Evolutionary conservation across 2,888 invertebrate genomes (phyloP).

Genomic region (Pammene fasciana): DNA sequence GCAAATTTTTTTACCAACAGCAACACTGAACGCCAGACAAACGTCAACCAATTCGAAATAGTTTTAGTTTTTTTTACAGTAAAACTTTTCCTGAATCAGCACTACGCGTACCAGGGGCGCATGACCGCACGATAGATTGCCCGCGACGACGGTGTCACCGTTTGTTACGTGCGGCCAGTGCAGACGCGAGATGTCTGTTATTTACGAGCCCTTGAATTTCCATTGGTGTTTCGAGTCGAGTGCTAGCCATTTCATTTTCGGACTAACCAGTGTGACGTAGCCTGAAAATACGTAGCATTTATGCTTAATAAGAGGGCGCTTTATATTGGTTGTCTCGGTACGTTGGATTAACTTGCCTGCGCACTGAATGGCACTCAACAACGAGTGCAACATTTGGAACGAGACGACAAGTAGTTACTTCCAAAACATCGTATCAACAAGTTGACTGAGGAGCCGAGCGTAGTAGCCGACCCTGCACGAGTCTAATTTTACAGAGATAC

Average conservation of each 20-base stretch:
- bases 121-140: conserved; percentile 40
- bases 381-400: too few species aligned
- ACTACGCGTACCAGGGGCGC: conserved; percentile 46
- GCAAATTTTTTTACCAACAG: not conserved
- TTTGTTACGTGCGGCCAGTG: conserved; percentile 34
- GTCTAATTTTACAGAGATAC: too few species aligned
- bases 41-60: conserved; percentile 9
- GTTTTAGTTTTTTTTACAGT: conserved; percentile 27
- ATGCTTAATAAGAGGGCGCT: too few species aligned
- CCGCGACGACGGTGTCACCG: conserved; percentile 30
- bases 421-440: too few species aligned
- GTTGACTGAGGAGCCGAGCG: too few species aligned
- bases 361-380: too few species aligned
- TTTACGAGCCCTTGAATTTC: conserved; percentile 18
- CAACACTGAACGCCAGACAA: not conserved
- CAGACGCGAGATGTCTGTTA: conserved; percentile 34
- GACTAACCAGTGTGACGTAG: not conserved
- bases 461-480: too few species aligned
- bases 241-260: not conserved
- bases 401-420: too few species aligned
- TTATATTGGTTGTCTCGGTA: too few species aligned
- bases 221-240: not conserved
- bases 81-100: conserved; percentile 46
- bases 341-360: too few species aligned
- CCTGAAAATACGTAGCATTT: not conserved